Evolutionary conservation across 2,113 vertebrate genomes (phyloP).

Genomic region (Delphinus delphis): DNA sequence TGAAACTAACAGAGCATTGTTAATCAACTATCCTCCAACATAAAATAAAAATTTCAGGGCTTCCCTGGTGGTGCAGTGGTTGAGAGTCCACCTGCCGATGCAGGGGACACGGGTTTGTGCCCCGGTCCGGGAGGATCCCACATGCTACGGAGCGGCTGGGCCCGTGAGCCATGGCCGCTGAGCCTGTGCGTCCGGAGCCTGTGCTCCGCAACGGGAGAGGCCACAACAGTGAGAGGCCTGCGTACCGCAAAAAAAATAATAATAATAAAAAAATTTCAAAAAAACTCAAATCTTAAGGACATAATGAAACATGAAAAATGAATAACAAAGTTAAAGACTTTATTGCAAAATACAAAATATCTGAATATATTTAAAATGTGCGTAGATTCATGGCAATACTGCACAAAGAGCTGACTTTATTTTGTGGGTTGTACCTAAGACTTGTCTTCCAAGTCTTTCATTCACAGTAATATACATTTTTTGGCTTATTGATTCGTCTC

Average conservation of each 20-base stretch:
- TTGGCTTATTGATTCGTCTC: background rate
- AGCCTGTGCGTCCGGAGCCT: no score
- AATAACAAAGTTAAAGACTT: background rate
- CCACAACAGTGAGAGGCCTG: no score
- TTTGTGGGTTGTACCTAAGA: background rate
- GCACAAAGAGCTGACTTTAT: background rate
- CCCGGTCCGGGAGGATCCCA: no score
- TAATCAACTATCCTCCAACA: background rate
- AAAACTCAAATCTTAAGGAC: background rate
- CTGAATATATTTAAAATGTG: background rate
- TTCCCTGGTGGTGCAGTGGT: no score
- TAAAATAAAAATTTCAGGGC: background rate
- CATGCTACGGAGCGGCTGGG: no score
- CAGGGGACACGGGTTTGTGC: no score
- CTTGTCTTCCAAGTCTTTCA: background rate
- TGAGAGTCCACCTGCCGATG: no score
- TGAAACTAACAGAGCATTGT: background rate
- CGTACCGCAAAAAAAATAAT: no score
- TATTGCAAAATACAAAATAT: background rate
- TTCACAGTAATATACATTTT: background rate
- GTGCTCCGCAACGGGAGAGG: no score
- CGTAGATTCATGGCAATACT: background rate
- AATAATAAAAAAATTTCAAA: background rate
- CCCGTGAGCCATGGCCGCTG: no score
- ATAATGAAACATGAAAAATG: background rate